Evolutionary conservation across 1,140 invertebrate species (phyloP), one percentile per base, ranked within the genome.

Genomic region (Drosophila punjabiensis): DNA sequence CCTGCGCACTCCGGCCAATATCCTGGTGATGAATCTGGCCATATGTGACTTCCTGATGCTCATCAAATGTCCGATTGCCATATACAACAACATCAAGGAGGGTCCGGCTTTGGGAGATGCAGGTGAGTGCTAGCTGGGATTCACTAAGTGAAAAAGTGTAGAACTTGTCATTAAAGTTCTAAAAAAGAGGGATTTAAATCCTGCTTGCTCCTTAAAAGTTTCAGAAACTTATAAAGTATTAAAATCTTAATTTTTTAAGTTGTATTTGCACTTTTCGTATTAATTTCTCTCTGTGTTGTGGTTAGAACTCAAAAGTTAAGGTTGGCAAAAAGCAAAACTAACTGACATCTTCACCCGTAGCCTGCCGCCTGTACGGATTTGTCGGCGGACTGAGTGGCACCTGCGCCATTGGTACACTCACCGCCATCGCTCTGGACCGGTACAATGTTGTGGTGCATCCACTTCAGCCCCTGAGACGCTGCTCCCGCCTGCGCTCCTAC

Each of bases 1-100:
- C 1, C 93, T 97, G 41, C 94, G 96, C 41, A 97, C 96, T 5
- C 95, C 96, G 13, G 96, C 96, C 3, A 97, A 97, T 82, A 96
- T 96, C 77, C 93, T 97, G 18, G 95, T 97, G 16, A 94, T 96
- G 48, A 97, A 97, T 92, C 94, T 97, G 76, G 96, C 96, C 14
- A 92, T 97, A 18, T 96, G 96, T 82, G 97, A 97, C 93, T 94
- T 96, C 64, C 76, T 96, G 35, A 96, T 96, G 94, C 94, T 96
- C 47, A 88, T 94, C 14, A 96, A 96, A 92, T 95, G 95, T 61
- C 96, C 96, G 0, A 93, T 97, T 55, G 96, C 96, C 80, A 95
- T 96, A 41, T 96, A 95, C 92, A 96, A 96, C 92, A 96, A 95
- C 52, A 94, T 96, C 66, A 94, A 95, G 62, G 93, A 94, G 65